A percentile compares a stretch with the other conserved stretches of the same genome.
These are phyloP conservation scores for Calephelis nemesis DNA, from an alignment of 1,140 invertebrate genomes.

Conservation along the genomic window DNA sequence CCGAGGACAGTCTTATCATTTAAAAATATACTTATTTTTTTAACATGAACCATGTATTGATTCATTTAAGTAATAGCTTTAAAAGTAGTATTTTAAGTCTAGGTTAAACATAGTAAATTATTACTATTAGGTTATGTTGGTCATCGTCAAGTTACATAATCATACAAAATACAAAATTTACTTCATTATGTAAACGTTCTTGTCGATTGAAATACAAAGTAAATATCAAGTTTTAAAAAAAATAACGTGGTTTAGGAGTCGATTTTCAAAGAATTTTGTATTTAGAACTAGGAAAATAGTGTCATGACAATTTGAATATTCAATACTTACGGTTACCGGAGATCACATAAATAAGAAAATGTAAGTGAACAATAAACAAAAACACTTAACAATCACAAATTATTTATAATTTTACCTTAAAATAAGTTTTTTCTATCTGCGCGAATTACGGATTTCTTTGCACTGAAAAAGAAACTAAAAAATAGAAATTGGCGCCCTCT, in stretches of 20 bases:
- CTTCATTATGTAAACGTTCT: neutral
- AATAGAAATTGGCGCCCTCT: neutral
- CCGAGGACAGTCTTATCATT: too few species aligned
- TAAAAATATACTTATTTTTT: too few species aligned
- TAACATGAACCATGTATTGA: too few species aligned
- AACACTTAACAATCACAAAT: neutral
- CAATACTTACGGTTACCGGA: conserved; percentile 30
- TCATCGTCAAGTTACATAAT: conserved; percentile 1
- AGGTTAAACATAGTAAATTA: too few species aligned
- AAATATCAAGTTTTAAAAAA: neutral
- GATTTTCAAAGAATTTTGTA: conserved; percentile 23
- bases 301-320: conserved; percentile 25
- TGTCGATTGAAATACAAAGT: neutral
- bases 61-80: too few species aligned
- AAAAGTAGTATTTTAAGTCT: too few species aligned
- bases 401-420: neutral
- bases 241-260: neutral
- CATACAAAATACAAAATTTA: neutral
- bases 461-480: conserved; percentile 3
- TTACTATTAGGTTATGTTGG: neutral
- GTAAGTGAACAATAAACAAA: neutral
- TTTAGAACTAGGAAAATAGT: conserved; percentile 21
- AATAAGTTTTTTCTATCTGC: conserved; percentile 7
- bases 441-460: neutral
- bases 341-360: neutral